phyloP scores from a whole-genome alignment of 2,113 vertebrate genomes.

The Sciurus niger region DNA sequence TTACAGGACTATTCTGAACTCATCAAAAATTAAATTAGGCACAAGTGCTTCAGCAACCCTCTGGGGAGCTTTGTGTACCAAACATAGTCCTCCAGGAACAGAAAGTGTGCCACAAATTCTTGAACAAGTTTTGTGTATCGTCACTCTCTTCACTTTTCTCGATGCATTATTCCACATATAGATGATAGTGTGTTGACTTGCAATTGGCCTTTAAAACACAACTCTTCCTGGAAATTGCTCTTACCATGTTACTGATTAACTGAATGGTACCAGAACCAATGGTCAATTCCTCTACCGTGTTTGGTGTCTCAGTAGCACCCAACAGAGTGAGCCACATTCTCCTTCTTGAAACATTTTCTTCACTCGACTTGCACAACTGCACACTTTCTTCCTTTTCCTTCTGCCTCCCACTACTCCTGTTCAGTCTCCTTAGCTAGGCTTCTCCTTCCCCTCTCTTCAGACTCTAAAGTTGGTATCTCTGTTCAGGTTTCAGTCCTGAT shows the following conservation, averaged over 20 bases:
- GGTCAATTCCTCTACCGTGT: background rate
- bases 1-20: slow-evolving; percentile 96
- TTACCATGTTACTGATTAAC: background rate
- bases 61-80: slow-evolving; percentile 97
- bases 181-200: background rate
- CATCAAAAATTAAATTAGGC: slow-evolving; percentile 98
- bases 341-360: too few relatives aligned
- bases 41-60: slow-evolving; percentile 98
- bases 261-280: background rate
- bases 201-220: background rate
- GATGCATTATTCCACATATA: too few relatives aligned
- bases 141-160: background rate
- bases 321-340: background rate
- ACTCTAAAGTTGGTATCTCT: background rate
- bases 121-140: background rate
- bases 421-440: too few relatives aligned
- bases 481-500: background rate
- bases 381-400: background rate
- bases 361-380: too few relatives aligned
- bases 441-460: too few relatives aligned
- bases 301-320: background rate
- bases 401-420: background rate
- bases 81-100: slow-evolving; percentile 98
- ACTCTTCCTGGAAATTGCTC: background rate
- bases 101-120: slow-evolving; percentile 83